Percentiles rank a stretch among this genome's conserved stretches.
Conservation (phyloP, 2,113 vertebrate genomes). For the Brachypodius melanocephalos region DNA sequence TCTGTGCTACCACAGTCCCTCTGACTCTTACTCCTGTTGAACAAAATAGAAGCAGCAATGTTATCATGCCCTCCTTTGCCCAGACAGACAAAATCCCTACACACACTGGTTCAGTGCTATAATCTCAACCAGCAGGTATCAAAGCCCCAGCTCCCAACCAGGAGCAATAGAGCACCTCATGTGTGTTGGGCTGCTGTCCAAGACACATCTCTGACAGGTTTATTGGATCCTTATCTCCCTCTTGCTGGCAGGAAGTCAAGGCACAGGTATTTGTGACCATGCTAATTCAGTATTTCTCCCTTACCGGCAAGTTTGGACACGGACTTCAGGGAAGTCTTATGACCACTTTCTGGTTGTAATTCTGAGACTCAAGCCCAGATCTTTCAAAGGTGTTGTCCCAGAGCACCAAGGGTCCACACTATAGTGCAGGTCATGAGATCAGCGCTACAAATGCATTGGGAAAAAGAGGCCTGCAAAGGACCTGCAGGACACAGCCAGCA, state of each 20-base stretch:
- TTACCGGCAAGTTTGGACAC: background rate
- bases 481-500: background rate
- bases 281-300: background rate
- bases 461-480: background rate
- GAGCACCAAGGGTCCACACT: background rate
- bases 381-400: background rate
- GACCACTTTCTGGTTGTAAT: background rate
- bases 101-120: background rate
- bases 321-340: background rate
- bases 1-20: background rate
- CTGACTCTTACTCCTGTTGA: background rate
- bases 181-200: background rate
- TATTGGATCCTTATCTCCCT: background rate
- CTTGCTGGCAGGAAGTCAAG: background rate
- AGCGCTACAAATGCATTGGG: background rate
- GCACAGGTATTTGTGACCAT: background rate
- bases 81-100: background rate
- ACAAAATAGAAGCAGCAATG: background rate
- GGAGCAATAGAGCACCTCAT: background rate
- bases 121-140: background rate
- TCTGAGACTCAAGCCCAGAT: background rate
- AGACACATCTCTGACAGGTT: background rate
- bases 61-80: background rate
- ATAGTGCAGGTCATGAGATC: rapidly evolving
- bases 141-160: background rate